These are phyloP conservation scores for Pseudochirops cupreus DNA, from an alignment of 2,797 vertebrate species.

Conservation along the genomic window DNA sequence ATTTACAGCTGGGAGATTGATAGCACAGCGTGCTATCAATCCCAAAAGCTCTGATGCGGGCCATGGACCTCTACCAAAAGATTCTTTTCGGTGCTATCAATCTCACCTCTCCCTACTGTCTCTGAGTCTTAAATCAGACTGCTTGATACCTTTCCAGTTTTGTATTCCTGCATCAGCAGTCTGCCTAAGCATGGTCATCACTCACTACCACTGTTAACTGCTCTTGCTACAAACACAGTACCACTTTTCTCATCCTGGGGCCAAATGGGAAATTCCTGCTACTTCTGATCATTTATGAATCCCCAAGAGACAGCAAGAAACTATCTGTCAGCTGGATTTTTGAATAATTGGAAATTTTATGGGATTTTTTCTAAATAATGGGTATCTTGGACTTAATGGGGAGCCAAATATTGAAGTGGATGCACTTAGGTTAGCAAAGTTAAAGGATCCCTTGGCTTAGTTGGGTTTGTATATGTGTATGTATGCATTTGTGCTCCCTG, in stretches of 20 bases:
- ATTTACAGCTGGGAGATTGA: slow-evolving; percentile 88
- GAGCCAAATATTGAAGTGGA: slow-evolving; percentile 35
- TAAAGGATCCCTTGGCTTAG: not conserved
- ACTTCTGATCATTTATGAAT: slow-evolving; percentile 46
- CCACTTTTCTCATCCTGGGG: slow-evolving; percentile 71
- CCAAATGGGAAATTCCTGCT: slow-evolving; percentile 58
- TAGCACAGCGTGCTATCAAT: slow-evolving; percentile 85
- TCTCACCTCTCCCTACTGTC: slow-evolving; percentile 83
- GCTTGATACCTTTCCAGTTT: slow-evolving; percentile 85
- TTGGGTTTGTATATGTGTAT: not conserved
- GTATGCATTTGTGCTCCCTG: not conserved
- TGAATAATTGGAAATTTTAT: slow-evolving; percentile 56
- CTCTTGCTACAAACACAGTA: slow-evolving; percentile 77
- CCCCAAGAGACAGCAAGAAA: not conserved
- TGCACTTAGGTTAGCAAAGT: slow-evolving; percentile 19
- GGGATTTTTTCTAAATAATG: slow-evolving; percentile 36
- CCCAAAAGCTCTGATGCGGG: slow-evolving; percentile 87
- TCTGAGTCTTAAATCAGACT: slow-evolving; percentile 85
- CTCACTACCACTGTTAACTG: slow-evolving; percentile 82
- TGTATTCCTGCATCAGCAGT: slow-evolving; percentile 87
- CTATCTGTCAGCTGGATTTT: slow-evolving; percentile 8
- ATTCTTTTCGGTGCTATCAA: slow-evolving; percentile 87
- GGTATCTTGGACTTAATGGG: slow-evolving; percentile 8
- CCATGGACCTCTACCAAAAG: slow-evolving; percentile 87
- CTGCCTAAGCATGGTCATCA: slow-evolving; percentile 85